These are phyloP conservation scores for Cromileptes altivelis DNA, from an alignment of 2,113 vertebrate genomes.

Conservation along the genomic window DNA sequence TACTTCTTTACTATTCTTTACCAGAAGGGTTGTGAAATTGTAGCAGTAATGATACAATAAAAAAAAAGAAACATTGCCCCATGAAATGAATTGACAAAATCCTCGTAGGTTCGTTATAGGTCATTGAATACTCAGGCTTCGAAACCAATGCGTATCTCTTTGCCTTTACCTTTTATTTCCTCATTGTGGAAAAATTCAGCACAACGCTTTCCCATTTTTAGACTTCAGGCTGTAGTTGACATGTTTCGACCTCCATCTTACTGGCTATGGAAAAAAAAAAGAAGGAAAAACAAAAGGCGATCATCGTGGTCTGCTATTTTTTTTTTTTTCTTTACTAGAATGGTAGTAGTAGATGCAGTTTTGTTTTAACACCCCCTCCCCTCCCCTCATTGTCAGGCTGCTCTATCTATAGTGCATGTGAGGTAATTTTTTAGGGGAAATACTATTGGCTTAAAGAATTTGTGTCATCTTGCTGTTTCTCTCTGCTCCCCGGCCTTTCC, in stretches of 20 bases:
- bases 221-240: conserved; percentile 49
- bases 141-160: conserved; percentile 57
- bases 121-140: conserved; percentile 76
- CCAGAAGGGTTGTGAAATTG: conserved; percentile 78
- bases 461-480: conserved; percentile 62
- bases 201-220: conserved; percentile 61
- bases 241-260: conserved; percentile 54
- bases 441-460: conserved; percentile 66
- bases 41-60: conserved; percentile 74
- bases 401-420: conserved; percentile 79
- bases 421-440: conserved; percentile 68
- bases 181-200: conserved; percentile 67
- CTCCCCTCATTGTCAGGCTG: conserved; percentile 65
- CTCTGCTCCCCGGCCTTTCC: conserved; percentile 44
- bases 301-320: conserved; percentile 59
- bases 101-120: conserved; percentile 54
- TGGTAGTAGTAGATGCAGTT: conserved; percentile 58
- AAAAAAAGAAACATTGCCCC: conserved; percentile 42
- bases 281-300: conserved; percentile 39
- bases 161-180: conserved; percentile 61
- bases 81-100: conserved; percentile 62
- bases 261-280: conserved; percentile 53
- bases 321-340: conserved; percentile 22
- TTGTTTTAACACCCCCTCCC: conserved; percentile 18
- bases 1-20: conserved; percentile 81